Conservation (phyloP, 2,888 invertebrate genomes). For the Anoncus sp. region DNA sequence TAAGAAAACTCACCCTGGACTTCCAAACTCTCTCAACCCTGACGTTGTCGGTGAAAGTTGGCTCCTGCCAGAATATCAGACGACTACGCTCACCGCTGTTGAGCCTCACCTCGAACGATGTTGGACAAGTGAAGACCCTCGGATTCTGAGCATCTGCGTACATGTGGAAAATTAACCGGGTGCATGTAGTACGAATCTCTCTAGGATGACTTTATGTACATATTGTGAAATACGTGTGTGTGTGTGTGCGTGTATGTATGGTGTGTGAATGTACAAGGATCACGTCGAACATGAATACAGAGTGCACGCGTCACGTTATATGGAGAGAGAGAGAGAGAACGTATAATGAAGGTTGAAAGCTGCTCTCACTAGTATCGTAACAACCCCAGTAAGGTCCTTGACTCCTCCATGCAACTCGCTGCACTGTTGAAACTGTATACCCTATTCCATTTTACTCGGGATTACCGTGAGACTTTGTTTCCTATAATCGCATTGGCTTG, state of each 20-base stretch:
- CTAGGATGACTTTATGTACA: neutral
- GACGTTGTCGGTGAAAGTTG: constrained; percentile 86
- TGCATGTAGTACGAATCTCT: constrained; percentile 11
- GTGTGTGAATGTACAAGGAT: neutral
- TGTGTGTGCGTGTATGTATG: constrained; percentile 7
- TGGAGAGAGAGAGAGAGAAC: neutral
- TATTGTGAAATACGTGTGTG: neutral
- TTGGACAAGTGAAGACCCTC: constrained; percentile 85
- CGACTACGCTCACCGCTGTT: constrained; percentile 85
- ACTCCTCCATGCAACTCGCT: constrained; percentile 2
- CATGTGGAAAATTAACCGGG: constrained; percentile 24
- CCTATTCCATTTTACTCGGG: constrained; percentile 41
- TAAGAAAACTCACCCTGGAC: constrained; percentile 84
- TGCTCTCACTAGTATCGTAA: constrained; percentile 26
- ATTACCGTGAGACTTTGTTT: constrained; percentile 68
- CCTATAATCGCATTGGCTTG: constrained; percentile 73
- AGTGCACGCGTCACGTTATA: constrained; percentile 27
- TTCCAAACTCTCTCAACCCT: constrained; percentile 85
- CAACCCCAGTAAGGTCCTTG: constrained; percentile 19
- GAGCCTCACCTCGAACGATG: constrained; percentile 86
- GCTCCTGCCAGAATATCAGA: constrained; percentile 87
- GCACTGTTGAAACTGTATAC: constrained; percentile 29
- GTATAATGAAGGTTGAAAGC: constrained; percentile 49
- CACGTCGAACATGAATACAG: constrained; percentile 23
- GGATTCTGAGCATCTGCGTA: constrained; percentile 85